Base-by-base conservation (phyloP, 2,113 vertebrate species). In the Taxidea taxus region DNA sequence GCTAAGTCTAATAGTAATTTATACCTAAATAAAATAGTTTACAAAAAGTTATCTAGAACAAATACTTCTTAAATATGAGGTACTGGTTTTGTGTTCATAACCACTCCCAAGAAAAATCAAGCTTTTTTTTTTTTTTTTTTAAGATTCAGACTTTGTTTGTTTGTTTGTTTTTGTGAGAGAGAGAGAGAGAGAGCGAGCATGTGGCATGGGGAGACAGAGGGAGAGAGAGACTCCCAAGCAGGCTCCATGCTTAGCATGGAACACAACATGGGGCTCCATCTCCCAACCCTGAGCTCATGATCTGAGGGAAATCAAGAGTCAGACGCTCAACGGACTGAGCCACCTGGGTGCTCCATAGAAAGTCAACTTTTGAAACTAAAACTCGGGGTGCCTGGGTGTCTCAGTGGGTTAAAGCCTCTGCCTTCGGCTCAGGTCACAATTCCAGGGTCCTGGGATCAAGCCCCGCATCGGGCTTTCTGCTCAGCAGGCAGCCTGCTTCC, bases 351-450 rank as follows among this genome's bases (percentile, higher is more conserved):
- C 7, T 7, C 64, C 64, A 68, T n/a, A 20, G 34, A 81, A 91
- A 91, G 66, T 78, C 6, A 86, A 87, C n/a, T 21, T 56, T 85
- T 82, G 81, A 77, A 84, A 47, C 7, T 77, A 58, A 90, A 95
- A 68, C 37, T n/a, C n/a, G n/a, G n/a, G n/a, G n/a, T n/a, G n/a
- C n/a, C n/a, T n/a, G n/a, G n/a, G n/a, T n/a, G n/a, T n/a, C n/a
- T n/a, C n/a, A n/a, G n/a, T n/a, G n/a, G n/a, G n/a, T n/a, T n/a
- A n/a, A n/a, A n/a, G n/a, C n/a, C n/a, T n/a, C n/a, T n/a, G n/a
- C n/a, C n/a, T n/a, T n/a, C n/a, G n/a, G n/a, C n/a, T n/a, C n/a
- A n/a, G n/a, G n/a, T n/a, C n/a, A n/a, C n/a, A n/a, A n/a, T n/a
- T n/a, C n/a, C n/a, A n/a, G n/a, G n/a, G n/a, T n/a, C n/a, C n/a